phyloP scores from a whole-genome alignment of 2,888 invertebrate species.

The Marasmarcha lunaedactyla region DNA sequence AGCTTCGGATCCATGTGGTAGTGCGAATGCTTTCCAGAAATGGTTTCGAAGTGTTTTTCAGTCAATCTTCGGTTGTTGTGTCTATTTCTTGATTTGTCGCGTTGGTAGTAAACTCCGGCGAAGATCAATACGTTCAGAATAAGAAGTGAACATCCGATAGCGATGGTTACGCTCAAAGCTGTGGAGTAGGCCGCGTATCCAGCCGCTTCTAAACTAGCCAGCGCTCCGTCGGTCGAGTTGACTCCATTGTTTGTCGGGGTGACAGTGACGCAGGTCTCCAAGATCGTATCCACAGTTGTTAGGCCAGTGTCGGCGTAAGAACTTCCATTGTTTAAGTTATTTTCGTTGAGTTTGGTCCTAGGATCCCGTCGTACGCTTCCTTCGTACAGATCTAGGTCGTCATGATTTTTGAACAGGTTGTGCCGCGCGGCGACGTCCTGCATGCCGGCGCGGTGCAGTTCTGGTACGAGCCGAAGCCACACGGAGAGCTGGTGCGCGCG shows the following conservation, averaged over 20 bases:
- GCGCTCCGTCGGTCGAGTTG: constrained; percentile 75
- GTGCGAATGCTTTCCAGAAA: constrained; percentile 82
- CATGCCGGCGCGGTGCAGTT: constrained; percentile 89
- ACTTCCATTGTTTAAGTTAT: constrained; percentile 64
- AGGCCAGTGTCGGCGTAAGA: constrained; percentile 71
- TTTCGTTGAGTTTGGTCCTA: constrained; percentile 75
- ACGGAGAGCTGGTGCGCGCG: constrained; percentile 94
- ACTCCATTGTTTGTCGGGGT: constrained; percentile 64
- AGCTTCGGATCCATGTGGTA: constrained; percentile 82
- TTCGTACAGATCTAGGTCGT: constrained; percentile 90
- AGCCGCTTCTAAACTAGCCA: constrained; percentile 84
- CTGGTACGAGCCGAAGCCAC: constrained; percentile 94
- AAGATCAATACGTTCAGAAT: constrained; percentile 87
- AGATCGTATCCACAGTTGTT: constrained; percentile 77
- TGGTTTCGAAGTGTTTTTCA: constrained; percentile 79
- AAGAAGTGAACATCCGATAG: constrained; percentile 83
- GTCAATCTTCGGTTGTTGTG: constrained; percentile 80
- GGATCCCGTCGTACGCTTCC: constrained; percentile 89
- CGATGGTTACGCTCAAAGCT: constrained; percentile 82
- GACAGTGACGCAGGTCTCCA: constrained; percentile 79
- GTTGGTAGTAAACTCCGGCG: constrained; percentile 86
- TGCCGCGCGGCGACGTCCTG: constrained; percentile 88
- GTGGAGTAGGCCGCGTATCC: constrained; percentile 83
- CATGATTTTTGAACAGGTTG: constrained; percentile 90
- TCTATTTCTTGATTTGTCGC: constrained; percentile 76